These are phyloP conservation scores for Holcopasites calliopsidis DNA, from an alignment of 1,140 invertebrate genomes.

Conservation along the genomic window DNA sequence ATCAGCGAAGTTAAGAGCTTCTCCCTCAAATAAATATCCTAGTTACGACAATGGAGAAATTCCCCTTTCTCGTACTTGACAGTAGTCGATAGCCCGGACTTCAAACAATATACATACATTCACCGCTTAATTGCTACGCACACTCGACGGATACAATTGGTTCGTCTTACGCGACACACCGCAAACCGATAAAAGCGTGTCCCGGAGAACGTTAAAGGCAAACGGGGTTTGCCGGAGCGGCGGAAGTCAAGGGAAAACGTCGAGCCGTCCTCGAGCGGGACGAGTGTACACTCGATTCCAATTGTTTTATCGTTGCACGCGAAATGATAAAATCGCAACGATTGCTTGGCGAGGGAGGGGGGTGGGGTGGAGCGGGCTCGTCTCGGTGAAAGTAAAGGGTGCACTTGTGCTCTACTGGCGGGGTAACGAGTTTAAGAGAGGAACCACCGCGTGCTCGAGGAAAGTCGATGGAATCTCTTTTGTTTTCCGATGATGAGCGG, in stretches of 20 bases:
- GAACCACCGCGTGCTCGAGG: constrained; percentile 19
- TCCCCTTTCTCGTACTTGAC: no score
- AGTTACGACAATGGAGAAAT: no score
- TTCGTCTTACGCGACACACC: constrained; percentile 17
- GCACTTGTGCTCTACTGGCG: constrained; percentile 38
- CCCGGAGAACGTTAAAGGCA: constrained; percentile 2
- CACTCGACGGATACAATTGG: constrained; percentile 22
- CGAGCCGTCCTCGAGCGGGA: neutral
- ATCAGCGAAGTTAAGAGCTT: no score
- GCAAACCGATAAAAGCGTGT: constrained; percentile 17
- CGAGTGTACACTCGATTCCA: constrained; percentile 43
- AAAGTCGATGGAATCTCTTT: constrained; percentile 58
- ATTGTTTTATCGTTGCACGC: constrained; percentile 33
- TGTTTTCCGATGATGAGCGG: constrained; percentile 42
- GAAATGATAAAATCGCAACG: constrained; percentile 43
- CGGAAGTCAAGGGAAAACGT: constrained; percentile 9
- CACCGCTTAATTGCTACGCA: constrained; percentile 7
- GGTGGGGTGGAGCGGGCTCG: no score
- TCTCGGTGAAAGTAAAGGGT: constrained; percentile 33
- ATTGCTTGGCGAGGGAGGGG: neutral
- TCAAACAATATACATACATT: no score
- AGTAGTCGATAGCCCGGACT: no score
- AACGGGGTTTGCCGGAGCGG: neutral
- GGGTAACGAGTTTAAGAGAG: constrained; percentile 32
- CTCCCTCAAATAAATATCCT: no score